Evolutionary conservation across 2,113 vertebrate genomes (phyloP), one percentile per base, ranked within the genome.

Genomic region (Pelobates fuscus): DNA sequence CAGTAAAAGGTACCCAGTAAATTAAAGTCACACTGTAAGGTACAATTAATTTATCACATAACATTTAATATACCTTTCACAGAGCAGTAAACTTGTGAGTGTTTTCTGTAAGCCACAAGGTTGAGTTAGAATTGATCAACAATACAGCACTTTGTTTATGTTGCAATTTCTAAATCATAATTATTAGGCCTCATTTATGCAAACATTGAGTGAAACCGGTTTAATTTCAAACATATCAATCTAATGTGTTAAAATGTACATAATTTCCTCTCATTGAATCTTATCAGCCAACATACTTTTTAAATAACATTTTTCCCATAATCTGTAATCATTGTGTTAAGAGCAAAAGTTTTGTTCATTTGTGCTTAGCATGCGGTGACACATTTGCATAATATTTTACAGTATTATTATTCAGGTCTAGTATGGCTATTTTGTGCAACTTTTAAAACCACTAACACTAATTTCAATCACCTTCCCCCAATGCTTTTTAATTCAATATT

Each of bases 241-340:
- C 82, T 84, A 85, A 82, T 82, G 79, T 79, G 76, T 61, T 75
- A 24, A 58, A 79, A 84, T 88, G 87, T 88, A 80, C 79, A 84
- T 81, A 81, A 83, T 80, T 84, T 80, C 69, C 65, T 78, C 78
- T 82, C 77, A 77, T 81, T 81, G 72, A 71, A 0, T 79, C 81
- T 75, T 81, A 83, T 79, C 76, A 78, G 81, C 71, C 80, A 77
- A 83, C 80, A 82, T 81, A 71, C 68, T 82, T 87, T 86, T 86
- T 83, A 81, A 89, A 90, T 84, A 86, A 82, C 84, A 89, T 88
- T 84, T 81, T 84, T 85, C 86, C 71, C 77, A 82, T 82, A 86
- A 86, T 77, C 82, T 83, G 78, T 81, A 89, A 89, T 89, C 85
- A 85, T 84, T 87, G 79, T 74, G 81, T 87, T 86, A 88, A 88